Evolutionary conservation across 2,113 vertebrate genomes (phyloP).

Genomic region (Trogon melanurus): DNA sequence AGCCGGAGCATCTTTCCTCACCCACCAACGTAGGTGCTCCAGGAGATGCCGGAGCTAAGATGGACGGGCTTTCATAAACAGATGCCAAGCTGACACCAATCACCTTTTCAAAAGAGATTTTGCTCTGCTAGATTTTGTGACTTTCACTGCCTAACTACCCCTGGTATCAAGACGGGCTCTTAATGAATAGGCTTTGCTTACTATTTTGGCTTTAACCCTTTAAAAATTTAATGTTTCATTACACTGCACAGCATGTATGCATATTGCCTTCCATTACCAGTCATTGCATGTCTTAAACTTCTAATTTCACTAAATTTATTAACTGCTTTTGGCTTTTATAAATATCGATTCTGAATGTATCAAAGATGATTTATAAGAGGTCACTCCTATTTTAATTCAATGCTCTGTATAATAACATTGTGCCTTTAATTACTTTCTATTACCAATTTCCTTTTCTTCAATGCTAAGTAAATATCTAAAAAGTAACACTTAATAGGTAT

Average conservation of each 20-base stretch:
- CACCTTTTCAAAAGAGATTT: constrained; percentile 10
- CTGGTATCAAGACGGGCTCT: not conserved
- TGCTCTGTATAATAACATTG: not conserved
- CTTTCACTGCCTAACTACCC: constrained; percentile 14
- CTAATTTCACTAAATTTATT: not conserved
- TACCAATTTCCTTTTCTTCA: not conserved
- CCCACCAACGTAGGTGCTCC: not conserved
- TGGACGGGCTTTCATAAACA: not conserved
- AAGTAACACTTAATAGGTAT: not conserved
- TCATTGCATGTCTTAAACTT: not conserved
- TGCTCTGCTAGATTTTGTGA: not conserved
- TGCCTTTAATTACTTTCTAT: constrained; percentile 3
- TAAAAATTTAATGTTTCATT: constrained; percentile 43
- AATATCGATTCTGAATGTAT: not conserved
- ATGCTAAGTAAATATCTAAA: not conserved
- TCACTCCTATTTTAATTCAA: not conserved
- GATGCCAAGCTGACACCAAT: not conserved
- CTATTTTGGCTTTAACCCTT: constrained; percentile 54
- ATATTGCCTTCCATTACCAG: not conserved
- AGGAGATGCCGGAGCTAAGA: not conserved
- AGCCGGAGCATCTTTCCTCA: not conserved
- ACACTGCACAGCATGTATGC: not conserved
- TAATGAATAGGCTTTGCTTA: constrained; percentile 42
- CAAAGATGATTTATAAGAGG: not conserved
- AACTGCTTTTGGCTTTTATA: not conserved